Evolutionary conservation across 2,113 vertebrate genomes (phyloP).

Genomic region (Ranitomeya imitator): DNA sequence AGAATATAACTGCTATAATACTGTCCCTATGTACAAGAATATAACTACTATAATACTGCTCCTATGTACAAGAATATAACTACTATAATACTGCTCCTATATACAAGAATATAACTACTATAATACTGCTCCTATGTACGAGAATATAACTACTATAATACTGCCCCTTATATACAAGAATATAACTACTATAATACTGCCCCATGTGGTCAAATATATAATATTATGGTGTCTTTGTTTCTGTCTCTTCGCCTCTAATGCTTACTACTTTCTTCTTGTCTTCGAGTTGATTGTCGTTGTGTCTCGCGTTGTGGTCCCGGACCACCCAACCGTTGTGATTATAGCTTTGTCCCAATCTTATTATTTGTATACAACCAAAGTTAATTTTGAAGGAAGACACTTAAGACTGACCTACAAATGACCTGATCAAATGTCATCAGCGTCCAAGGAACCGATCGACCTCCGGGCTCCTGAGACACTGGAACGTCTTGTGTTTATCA

Average conservation of each 20-base stretch:
- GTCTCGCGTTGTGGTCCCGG: background rate
- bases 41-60: background rate
- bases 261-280: background rate
- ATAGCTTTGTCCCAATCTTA: slow-evolving; percentile 31
- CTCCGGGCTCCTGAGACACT: background rate
- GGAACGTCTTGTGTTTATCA: background rate
- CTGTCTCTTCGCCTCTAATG: background rate
- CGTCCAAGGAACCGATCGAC: background rate
- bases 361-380: slow-evolving; percentile 43
- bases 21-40: background rate
- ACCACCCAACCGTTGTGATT: slow-evolving; percentile 38
- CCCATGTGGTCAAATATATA: background rate
- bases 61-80: background rate
- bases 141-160: background rate
- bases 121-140: background rate
- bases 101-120: background rate
- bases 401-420: slow-evolving; percentile 10
- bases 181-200: background rate
- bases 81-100: background rate
- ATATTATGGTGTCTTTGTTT: background rate
- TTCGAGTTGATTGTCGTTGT: background rate
- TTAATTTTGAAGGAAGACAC: slow-evolving; percentile 20
- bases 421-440: background rate
- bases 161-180: no score
- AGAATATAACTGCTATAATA: background rate